These are phyloP conservation scores for Dreissena polymorpha DNA, from an alignment of 1,140 invertebrate genomes.

Conservation along the genomic window DNA sequence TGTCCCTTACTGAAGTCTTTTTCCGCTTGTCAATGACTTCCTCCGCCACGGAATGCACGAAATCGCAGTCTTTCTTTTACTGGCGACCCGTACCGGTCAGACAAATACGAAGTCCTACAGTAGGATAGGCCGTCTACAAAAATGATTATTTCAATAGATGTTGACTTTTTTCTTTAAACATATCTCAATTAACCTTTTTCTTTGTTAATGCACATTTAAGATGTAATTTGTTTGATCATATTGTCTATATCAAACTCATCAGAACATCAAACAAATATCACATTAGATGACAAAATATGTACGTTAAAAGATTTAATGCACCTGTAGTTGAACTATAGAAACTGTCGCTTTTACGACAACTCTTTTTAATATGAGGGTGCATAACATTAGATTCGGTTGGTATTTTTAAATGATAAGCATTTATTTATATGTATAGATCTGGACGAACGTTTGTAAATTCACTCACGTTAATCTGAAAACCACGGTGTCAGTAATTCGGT, in stretches of 20 bases:
- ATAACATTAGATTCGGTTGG: too few relatives aligned
- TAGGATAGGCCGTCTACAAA: slow-evolving; percentile 19
- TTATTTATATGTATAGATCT: not conserved
- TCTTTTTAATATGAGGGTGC: too few relatives aligned
- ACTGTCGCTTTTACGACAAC: too few relatives aligned
- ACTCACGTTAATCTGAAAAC: not conserved
- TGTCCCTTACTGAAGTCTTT: slow-evolving; percentile 13
- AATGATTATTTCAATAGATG: not conserved
- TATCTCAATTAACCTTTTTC: not conserved
- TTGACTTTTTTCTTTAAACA: not conserved
- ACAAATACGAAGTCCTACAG: slow-evolving; percentile 37
- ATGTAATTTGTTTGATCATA: not conserved
- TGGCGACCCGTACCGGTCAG: slow-evolving; percentile 12
- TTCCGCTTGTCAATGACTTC: slow-evolving; percentile 47
- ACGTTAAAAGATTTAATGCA: too few relatives aligned
- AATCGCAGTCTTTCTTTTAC: slow-evolving; percentile 47
- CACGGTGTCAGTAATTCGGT: not conserved
- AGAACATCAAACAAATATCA: too few relatives aligned
- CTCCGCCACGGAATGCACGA: slow-evolving; percentile 42
- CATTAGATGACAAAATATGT: too few relatives aligned
- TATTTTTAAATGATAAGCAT: not conserved
- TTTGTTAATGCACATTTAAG: not conserved
- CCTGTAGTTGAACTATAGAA: too few relatives aligned
- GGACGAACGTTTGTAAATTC: not conserved
- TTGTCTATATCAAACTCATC: not conserved